Conservation (phyloP, 2,113 vertebrate species). For the Pollachius pollachius region DNA sequence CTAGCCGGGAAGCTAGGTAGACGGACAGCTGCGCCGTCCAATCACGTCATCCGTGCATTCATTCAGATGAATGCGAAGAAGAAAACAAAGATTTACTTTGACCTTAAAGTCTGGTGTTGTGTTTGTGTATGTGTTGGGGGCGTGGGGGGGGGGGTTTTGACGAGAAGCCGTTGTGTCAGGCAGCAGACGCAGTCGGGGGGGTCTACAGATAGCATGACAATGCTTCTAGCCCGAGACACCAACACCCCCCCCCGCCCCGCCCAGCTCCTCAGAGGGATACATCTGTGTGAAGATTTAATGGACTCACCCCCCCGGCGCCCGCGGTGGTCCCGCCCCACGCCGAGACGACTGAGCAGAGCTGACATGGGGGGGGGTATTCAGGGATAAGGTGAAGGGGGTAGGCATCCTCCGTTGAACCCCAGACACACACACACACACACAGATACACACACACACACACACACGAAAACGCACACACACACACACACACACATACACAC, state of each 20-base stretch:
- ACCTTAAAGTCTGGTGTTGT: too few relatives aligned
- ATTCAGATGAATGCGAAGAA: too few relatives aligned
- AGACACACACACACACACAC: too few relatives aligned
- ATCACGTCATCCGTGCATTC: too few relatives aligned
- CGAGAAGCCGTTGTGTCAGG: neutral
- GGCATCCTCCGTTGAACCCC: conserved; percentile 6
- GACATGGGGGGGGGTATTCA: conserved; percentile 28
- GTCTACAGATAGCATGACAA: conserved; percentile 9
- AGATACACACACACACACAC: conserved; percentile 22
- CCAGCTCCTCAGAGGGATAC: conserved; percentile 18
- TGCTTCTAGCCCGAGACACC: conserved; percentile 7
- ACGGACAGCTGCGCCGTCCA: too few relatives aligned
- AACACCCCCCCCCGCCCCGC: neutral
- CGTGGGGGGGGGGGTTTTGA: neutral
- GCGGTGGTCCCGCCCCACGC: neutral
- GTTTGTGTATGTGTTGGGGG: too few relatives aligned
- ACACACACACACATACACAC: too few relatives aligned
- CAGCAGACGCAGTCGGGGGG: neutral
- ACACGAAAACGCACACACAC: neutral
- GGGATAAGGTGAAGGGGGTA: conserved; percentile 32
- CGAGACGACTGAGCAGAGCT: conserved; percentile 47
- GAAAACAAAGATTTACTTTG: too few relatives aligned
- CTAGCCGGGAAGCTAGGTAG: too few relatives aligned
- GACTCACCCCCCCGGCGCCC: conserved; percentile 35
- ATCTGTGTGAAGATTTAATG: conserved; percentile 59